Base-by-base conservation (phyloP, 2,888 invertebrate genomes). In the Melieria omissa region DNA sequence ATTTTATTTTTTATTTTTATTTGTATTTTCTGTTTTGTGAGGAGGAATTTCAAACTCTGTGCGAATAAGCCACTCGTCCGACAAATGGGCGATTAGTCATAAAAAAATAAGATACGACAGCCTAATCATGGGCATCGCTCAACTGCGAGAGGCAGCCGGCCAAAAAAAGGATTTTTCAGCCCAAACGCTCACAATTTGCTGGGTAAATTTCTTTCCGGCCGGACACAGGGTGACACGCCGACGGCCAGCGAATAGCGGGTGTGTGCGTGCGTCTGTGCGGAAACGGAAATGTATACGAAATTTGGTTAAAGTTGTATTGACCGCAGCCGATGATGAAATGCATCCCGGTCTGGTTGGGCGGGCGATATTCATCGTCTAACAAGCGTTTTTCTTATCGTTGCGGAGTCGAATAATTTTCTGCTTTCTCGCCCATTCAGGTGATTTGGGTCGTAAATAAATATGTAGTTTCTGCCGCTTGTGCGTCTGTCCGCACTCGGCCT, bases 41-140 rank as follows among this genome's bases (percentile, higher is more conserved):
- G 14, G 9, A 65, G 46, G 45, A 16, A 5, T 65, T 7, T 7
- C 8, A 46, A 47, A 46, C 41, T 8, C 47, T 41, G 47, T 47
- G 7, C 4, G 5, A 64, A 54, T 66, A 70, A 71, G 66, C 74
- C 71, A 73, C 72, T 75, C 75, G 70, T 58, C 73, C 75, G 73
- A 67, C 62, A 75, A 75, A 75, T 75, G 75, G 73, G 42, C 75
- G 69, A 73, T 75, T 75, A 74, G 73, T 74, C 74, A 75, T 74
- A 73, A 75, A 72, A 65, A 54, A 69, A 66, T 60, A 71, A 71
- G 57, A 60, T 69, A 71, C 71, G 69, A 71, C 71, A 68, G 52
- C 47, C 14, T 68, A 68, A 68, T 68, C 72, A 68, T 71, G 71
- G 62, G 62, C 54, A 69, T 46, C 67, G 67, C 49, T 60, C 67